These are phyloP conservation scores for Mungos mungo DNA, from an alignment of 2,113 vertebrate genomes.

Conservation along the genomic window DNA sequence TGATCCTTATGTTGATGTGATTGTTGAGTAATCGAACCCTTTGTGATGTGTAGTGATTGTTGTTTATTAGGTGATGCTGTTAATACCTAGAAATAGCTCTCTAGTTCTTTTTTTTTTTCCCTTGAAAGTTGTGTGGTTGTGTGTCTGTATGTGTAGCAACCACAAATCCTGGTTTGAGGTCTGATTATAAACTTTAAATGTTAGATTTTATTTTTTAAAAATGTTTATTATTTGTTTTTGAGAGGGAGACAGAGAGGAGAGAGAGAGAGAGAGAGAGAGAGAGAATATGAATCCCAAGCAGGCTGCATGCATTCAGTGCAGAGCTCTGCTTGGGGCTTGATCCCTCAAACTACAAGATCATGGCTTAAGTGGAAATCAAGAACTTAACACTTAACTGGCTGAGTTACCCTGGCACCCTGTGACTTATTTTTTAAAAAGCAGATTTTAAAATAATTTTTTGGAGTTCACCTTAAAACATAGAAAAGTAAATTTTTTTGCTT, in stretches of 20 bases:
- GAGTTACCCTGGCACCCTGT: not conserved
- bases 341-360: too few species aligned
- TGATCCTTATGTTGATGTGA: slow-evolving; percentile 59
- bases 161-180: not conserved
- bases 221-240: too few species aligned
- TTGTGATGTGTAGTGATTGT: slow-evolving; percentile 66
- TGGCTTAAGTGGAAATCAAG: too few species aligned
- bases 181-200: not conserved
- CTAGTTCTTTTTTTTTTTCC: not conserved
- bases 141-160: not conserved
- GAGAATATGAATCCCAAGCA: too few species aligned
- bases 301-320: too few species aligned
- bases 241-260: too few species aligned
- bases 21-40: slow-evolving; percentile 42
- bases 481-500: not conserved
- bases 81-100: slow-evolving; percentile 55
- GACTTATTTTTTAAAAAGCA: not conserved
- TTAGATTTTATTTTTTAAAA: not conserved
- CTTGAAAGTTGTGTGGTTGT: not conserved
- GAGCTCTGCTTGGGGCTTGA: too few species aligned
- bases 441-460: not conserved
- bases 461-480: not conserved
- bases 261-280: too few species aligned
- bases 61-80: slow-evolving; percentile 75
- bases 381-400: too few species aligned